These are phyloP conservation scores for Bombus difficillimus DNA, from an alignment of 1,140 invertebrate genomes.

Conservation along the genomic window DNA sequence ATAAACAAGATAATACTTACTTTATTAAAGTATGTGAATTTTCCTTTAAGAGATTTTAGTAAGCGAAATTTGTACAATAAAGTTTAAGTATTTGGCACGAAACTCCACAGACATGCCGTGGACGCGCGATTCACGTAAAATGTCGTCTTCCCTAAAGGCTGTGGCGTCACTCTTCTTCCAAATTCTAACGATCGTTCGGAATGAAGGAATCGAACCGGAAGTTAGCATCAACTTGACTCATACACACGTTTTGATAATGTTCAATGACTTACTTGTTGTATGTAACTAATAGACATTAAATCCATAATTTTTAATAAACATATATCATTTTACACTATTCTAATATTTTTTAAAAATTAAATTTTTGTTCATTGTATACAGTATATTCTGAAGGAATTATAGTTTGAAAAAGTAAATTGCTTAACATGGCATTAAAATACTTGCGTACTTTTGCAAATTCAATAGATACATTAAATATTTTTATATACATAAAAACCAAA, in stretches of 20 bases:
- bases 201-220: constrained; percentile 55
- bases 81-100: constrained; percentile 8
- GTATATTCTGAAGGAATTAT: background rate
- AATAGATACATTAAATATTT: background rate
- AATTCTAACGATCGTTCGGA: constrained; percentile 41
- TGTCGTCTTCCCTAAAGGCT: constrained; percentile 43
- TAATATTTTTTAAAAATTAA: background rate
- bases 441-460: background rate
- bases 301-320: background rate
- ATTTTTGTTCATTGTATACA: background rate
- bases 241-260: background rate
- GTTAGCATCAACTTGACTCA: constrained; percentile 8
- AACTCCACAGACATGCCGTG: constrained; percentile 25
- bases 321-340: background rate
- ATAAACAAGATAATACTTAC: background rate
- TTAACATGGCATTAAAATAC: background rate
- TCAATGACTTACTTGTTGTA: background rate
- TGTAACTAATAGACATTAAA: background rate
- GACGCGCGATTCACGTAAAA: constrained; percentile 50
- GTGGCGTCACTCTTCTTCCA: constrained; percentile 57
- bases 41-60: constrained; percentile 3
- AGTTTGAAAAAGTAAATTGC: background rate
- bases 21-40: background rate
- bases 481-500: background rate
- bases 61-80: background rate